phyloP scores from a whole-genome alignment of 2,113 vertebrate species.

The Neoarius graeffei region DNA sequence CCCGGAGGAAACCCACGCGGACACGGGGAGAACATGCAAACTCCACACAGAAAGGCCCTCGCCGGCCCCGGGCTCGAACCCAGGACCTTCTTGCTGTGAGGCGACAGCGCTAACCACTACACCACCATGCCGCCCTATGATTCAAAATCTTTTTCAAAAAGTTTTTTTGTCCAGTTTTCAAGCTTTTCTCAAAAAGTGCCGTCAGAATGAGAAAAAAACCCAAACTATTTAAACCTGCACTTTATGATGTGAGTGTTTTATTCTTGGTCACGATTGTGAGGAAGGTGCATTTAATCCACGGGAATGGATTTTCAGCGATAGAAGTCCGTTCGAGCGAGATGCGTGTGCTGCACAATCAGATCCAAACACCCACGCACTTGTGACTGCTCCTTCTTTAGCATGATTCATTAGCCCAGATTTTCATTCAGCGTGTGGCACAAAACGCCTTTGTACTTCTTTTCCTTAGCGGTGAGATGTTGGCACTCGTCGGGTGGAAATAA shows the following conservation, averaged over 20 bases:
- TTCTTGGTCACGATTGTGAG: not conserved
- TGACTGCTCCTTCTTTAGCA: conserved; percentile 15
- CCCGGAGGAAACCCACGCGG: no score
- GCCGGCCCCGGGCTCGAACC: no score
- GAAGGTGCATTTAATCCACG: not conserved
- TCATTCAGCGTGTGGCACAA: not conserved
- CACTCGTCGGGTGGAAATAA: not conserved
- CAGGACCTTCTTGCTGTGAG: no score
- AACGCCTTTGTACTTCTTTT: not conserved
- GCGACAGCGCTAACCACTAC: no score
- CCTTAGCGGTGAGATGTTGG: not conserved
- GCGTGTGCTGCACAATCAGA: not conserved
- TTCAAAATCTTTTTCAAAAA: not conserved
- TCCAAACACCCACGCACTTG: conserved; percentile 31
- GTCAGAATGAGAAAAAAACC: not conserved
- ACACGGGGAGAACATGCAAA: no score
- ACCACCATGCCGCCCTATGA: no score
- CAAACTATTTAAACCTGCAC: no score
- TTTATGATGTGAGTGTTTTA: conserved; percentile 3
- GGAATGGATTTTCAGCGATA: conserved; percentile 32
- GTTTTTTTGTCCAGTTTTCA: no score
- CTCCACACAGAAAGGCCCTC: no score
- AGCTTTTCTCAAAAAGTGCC: not conserved
- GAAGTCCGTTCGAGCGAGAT: conserved; percentile 28
- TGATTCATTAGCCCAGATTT: conserved; percentile 21